Evolutionary conservation across 2,888 invertebrate genomes (phyloP).

Genomic region (Zelleria hepariella): DNA sequence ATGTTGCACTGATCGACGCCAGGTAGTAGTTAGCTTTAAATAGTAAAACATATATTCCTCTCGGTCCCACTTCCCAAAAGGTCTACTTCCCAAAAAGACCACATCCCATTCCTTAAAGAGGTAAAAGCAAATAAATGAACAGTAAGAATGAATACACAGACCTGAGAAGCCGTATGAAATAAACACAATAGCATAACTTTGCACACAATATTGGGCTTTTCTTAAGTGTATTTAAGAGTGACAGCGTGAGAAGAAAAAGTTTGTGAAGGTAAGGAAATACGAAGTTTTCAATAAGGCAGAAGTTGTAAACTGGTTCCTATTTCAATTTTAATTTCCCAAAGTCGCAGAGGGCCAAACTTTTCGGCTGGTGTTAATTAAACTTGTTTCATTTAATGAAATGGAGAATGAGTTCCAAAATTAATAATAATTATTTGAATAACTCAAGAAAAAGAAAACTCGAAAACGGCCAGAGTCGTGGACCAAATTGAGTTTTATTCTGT

Average conservation of each 20-base stretch:
- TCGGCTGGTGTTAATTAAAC: conserved; percentile 48
- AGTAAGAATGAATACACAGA: too few species aligned
- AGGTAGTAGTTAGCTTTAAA: too few species aligned
- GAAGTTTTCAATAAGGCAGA: neutral
- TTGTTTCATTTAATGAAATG: conserved; percentile 59
- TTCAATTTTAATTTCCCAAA: neutral
- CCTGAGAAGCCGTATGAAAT: too few species aligned
- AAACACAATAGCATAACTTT: too few species aligned
- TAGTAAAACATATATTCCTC: too few species aligned
- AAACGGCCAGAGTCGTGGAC: conserved; percentile 37
- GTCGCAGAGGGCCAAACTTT: neutral
- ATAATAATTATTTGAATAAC: conserved; percentile 60
- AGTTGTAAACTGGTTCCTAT: neutral
- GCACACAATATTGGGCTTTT: neutral
- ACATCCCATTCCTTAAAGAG: too few species aligned
- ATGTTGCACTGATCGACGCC: too few species aligned
- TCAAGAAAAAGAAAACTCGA: conserved; percentile 48
- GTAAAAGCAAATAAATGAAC: too few species aligned
- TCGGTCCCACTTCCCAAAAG: too few species aligned
- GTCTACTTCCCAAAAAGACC: too few species aligned
- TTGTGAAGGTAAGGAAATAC: neutral
- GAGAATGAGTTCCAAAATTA: conserved; percentile 59
- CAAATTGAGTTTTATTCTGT: conserved; percentile 61
- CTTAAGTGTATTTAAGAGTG: neutral
- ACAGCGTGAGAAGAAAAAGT: neutral